Evolutionary conservation across 1,140 invertebrate species (phyloP).

Genomic region (Lepidurus couesii): DNA sequence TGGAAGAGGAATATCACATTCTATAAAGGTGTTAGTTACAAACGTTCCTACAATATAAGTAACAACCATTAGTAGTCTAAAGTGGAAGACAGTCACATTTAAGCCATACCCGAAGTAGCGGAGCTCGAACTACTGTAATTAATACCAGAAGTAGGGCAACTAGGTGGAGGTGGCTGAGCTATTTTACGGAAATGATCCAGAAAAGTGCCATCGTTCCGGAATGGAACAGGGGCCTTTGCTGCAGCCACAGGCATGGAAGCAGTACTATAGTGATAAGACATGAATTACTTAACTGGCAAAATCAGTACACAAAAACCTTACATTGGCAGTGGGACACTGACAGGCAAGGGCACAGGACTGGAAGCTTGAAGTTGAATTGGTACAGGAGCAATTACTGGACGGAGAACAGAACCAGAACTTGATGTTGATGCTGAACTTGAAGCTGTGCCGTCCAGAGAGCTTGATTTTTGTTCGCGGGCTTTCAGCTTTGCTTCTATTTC

Average conservation of each 20-base stretch:
- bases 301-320: neutral
- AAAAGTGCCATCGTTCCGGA: constrained; percentile 41
- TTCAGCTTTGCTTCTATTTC: constrained; percentile 33
- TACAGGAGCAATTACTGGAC: neutral
- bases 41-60: neutral
- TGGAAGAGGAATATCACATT: constrained; percentile 22
- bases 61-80: constrained; percentile 3
- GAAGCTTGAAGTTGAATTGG: neutral
- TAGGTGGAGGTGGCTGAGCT: constrained; percentile 34
- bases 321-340: neutral
- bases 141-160: neutral
- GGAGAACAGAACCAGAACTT: neutral
- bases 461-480: neutral
- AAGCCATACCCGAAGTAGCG: neutral
- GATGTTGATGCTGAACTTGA: constrained; percentile 16
- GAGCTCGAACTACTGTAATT: neutral
- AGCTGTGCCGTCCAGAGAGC: neutral
- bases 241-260: constrained; percentile 14
- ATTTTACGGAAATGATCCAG: constrained; percentile 41
- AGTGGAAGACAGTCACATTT: too few species aligned
- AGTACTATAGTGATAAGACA: neutral
- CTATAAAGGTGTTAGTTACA: neutral
- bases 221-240: constrained; percentile 25
- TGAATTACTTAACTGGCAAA: neutral
- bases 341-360: neutral